Percentiles rank a stretch among this genome's conserved stretches.
phyloP scores from a whole-genome alignment of 2,888 invertebrate species.

The Xiphydria camelus region DNA sequence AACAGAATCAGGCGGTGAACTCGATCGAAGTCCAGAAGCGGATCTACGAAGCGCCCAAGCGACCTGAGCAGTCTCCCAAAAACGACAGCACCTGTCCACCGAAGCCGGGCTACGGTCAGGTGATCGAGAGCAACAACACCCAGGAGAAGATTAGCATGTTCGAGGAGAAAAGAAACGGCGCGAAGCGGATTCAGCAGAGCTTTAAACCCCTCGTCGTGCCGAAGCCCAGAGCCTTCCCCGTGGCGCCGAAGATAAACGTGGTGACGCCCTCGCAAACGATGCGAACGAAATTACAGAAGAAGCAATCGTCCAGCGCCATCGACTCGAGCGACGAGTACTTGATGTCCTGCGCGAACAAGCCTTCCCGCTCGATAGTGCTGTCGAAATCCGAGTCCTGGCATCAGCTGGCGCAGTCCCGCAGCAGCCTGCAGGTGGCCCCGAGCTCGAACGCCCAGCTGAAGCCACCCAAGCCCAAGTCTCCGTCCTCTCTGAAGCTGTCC shows the following conservation, averaged over 20 bases:
- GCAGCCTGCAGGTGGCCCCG: slow-evolving; percentile 40
- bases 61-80: neutral
- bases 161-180: slow-evolving; percentile 32
- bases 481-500: slow-evolving; percentile 73
- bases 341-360: slow-evolving; percentile 47
- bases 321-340: slow-evolving; percentile 54
- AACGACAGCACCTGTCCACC: neutral
- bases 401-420: slow-evolving; percentile 63
- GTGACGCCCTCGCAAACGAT: slow-evolving; percentile 29
- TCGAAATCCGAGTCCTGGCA: slow-evolving; percentile 83
- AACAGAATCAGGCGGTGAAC: slow-evolving; percentile 1
- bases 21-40: neutral
- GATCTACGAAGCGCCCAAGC: neutral
- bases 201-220: slow-evolving; percentile 38
- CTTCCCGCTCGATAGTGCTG: slow-evolving; percentile 48
- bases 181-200: slow-evolving; percentile 17
- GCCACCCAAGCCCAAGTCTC: slow-evolving; percentile 70
- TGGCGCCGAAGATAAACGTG: slow-evolving; percentile 31
- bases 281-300: slow-evolving; percentile 2
- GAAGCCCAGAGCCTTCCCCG: slow-evolving; percentile 12
- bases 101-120: neutral
- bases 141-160: slow-evolving; percentile 44
- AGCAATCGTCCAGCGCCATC: slow-evolving; percentile 26
- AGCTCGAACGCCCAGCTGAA: slow-evolving; percentile 47
- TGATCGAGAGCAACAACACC: slow-evolving; percentile 36